Percentiles rank a stretch among this genome's conserved stretches.
Conservation (phyloP, 1,140 invertebrate species). For the Melitaea cinxia region DNA sequence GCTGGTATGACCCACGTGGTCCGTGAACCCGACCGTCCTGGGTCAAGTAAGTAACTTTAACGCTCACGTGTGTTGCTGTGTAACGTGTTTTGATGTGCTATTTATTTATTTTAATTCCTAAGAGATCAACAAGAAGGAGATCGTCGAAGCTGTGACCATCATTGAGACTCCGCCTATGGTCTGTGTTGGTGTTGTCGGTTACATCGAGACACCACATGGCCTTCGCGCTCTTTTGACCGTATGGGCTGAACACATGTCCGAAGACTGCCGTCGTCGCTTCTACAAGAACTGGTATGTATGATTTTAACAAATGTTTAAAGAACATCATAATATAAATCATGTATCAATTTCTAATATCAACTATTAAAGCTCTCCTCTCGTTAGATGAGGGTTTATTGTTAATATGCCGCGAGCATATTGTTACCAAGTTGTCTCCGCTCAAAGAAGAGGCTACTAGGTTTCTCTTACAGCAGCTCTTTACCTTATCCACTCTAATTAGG, state of each 20-base stretch:
- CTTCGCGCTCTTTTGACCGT: constrained; percentile 96
- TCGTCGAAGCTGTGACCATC: constrained; percentile 99
- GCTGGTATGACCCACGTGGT: constrained; percentile 99
- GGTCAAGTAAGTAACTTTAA: constrained; percentile 92
- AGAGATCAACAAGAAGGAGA: constrained; percentile 99
- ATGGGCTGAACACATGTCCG: constrained; percentile 99
- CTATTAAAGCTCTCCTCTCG: constrained; percentile 84
- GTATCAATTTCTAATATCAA: constrained; percentile 9
- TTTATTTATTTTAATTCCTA: neutral
- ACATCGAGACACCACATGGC: constrained; percentile 99
- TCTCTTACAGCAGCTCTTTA: constrained; percentile 71
- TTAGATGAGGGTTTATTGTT: constrained; percentile 82
- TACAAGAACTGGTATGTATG: constrained; percentile 98
- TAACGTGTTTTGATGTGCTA: neutral
- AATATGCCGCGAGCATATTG: constrained; percentile 74
- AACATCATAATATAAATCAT: neutral
- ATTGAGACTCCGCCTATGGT: constrained; percentile 99
- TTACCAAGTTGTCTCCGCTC: constrained; percentile 85
- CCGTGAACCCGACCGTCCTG: constrained; percentile 98
- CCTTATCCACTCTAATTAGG: constrained; percentile 84
- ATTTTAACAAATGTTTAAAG: neutral
- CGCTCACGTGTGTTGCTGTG: neutral
- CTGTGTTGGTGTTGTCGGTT: constrained; percentile 98
- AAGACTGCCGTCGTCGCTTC: constrained; percentile 98
- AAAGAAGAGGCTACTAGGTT: constrained; percentile 82